Base-by-base conservation (phyloP, 2,797 vertebrate species). In the Numenius phaeopus region DNA sequence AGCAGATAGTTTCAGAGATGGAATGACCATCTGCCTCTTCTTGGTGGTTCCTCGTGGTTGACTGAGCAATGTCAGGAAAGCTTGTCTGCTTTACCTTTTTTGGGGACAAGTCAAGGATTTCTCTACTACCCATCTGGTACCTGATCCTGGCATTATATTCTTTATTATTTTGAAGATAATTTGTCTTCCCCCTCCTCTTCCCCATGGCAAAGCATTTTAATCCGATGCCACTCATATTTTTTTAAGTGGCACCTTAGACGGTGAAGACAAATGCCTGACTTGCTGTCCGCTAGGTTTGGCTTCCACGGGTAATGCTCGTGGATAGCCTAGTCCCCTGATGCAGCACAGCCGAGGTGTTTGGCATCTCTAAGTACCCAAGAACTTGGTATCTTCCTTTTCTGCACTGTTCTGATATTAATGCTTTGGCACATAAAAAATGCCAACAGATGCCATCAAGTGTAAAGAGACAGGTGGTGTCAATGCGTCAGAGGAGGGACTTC, bases 401-500 rank as follows among this genome's bases (percentile, higher is more conserved):
- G 84, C 86, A 59, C 83, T 46, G 87, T 59, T 75, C 77, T 49
- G 94, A 86, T 88, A 87, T 94, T 96, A 87, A 84, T 87, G 94
- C 96, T 84, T 97, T 97, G 95, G 89, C 94, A 94, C 92, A 92
- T 37, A 83, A 97, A 95, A 97, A 97, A 98, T 96, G 96, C 96
- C 97, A 97, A 89, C 97, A 98, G 97, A 98, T 98, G 97, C 95
- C 97, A 97, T 96, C 92, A 94, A 96, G 96, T 94, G 91, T 96
- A 93, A 97, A 97, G 96, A 97, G 96, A 97, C 97, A 97, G 97
- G 96, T 97, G 96, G 97, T 96, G 96, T 82, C 96, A 92, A 8
- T 97, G 97, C 96, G 96, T 98, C 97, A 98, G 96, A 97, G 90
- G 94, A 97, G 97, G 96, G 96, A 97, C 97, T 97, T 97, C 97